Percentiles rank a stretch among this genome's conserved stretches.
Conservation (phyloP, 2,888 invertebrate genomes). For the Diaprepes abbreviatus region DNA sequence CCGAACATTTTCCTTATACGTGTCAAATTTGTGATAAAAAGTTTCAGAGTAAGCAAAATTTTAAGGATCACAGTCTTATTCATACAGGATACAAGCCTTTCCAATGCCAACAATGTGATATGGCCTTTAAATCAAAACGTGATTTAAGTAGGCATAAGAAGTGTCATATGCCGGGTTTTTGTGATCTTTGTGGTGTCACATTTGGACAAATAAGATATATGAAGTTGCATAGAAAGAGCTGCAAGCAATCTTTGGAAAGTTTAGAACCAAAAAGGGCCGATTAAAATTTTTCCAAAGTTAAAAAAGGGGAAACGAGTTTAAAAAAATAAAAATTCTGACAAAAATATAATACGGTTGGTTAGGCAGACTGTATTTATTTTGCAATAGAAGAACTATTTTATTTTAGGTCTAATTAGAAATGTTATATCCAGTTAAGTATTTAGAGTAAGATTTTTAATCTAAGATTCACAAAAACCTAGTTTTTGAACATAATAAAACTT, state of each 20-base stretch:
- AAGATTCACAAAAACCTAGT: no score
- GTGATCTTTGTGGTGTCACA: slow-evolving; percentile 64
- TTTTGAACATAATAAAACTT: no score
- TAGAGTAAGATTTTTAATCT: no score
- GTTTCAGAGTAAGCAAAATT: slow-evolving; percentile 71
- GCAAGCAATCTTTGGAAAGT: not conserved
- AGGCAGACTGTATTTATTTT: no score
- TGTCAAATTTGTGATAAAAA: slow-evolving; percentile 71
- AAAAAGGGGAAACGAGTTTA: not conserved
- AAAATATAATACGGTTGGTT: no score
- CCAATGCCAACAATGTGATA: slow-evolving; percentile 69
- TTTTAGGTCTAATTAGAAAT: no score
- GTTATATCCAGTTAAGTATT: no score
- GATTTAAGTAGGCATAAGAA: slow-evolving; percentile 66
- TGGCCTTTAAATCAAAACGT: slow-evolving; percentile 68
- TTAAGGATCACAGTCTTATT: slow-evolving; percentile 70
- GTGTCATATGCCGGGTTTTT: slow-evolving; percentile 66
- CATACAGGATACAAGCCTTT: slow-evolving; percentile 73
- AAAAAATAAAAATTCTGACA: no score
- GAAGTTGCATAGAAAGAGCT: slow-evolving; percentile 56
- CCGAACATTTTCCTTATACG: slow-evolving; percentile 59
- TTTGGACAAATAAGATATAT: slow-evolving; percentile 69
- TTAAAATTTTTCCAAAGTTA: not conserved
- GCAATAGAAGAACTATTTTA: no score
- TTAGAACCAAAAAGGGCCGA: not conserved